A percentile compares a stretch with the other conserved stretches of the same genome.
phyloP scores from a whole-genome alignment of 2,113 vertebrate species.

The Ailuropoda melanoleuca region DNA sequence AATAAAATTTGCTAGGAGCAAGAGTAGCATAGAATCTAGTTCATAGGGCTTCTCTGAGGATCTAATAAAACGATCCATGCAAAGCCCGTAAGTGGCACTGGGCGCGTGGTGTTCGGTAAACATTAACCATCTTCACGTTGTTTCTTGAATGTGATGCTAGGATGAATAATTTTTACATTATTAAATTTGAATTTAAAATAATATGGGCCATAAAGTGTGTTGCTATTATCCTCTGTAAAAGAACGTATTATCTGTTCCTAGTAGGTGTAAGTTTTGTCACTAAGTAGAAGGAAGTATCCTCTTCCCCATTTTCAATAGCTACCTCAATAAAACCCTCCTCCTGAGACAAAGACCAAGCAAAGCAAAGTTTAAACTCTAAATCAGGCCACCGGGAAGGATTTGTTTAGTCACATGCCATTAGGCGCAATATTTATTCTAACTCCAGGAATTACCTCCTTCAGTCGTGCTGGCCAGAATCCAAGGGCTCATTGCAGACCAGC shows the following conservation, averaged over 20 bases:
- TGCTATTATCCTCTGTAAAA: neutral
- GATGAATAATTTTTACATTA: neutral
- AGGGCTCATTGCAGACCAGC: conserved; percentile 84
- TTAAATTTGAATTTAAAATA: neutral
- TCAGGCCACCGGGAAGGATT: neutral
- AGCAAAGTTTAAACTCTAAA: neutral
- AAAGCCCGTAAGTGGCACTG: neutral
- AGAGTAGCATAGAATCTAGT: neutral
- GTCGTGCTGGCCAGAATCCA: conserved; percentile 92
- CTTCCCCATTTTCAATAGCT: neutral
- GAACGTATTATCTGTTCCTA: neutral
- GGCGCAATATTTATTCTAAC: neutral
- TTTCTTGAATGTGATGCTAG: neutral
- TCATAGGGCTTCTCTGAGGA: neutral
- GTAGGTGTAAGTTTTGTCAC: neutral
- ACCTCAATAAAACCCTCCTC: neutral
- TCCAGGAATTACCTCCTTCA: conserved; percentile 89
- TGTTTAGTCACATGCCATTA: neutral
- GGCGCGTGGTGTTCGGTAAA: neutral
- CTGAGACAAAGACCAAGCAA: neutral
- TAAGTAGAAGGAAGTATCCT: neutral
- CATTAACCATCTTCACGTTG: neutral
- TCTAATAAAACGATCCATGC: neutral
- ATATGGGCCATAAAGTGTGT: neutral
- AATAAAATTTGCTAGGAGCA: neutral